Conservation (phyloP, 2,113 vertebrate genomes). For the Scomber colias region DNA sequence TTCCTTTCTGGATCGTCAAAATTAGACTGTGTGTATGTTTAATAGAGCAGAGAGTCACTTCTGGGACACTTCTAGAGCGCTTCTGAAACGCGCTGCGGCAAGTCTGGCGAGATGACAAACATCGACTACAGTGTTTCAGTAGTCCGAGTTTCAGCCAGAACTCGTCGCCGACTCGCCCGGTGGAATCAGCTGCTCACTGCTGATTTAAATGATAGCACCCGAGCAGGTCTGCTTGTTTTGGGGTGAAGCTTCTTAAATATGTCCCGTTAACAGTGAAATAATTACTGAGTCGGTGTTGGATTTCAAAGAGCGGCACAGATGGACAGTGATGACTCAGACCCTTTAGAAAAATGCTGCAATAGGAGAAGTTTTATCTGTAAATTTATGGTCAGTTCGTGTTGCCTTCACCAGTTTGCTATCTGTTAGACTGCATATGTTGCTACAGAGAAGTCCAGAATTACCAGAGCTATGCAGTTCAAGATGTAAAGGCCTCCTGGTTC, state of each 20-base stretch:
- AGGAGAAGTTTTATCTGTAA: neutral
- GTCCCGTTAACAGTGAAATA: conserved; percentile 34
- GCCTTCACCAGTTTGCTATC: neutral
- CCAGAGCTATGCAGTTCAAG: neutral
- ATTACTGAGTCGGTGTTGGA: conserved; percentile 27
- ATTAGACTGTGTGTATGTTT: too few relatives aligned
- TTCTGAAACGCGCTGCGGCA: too few relatives aligned
- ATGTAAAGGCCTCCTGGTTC: neutral
- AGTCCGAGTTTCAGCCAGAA: too few relatives aligned
- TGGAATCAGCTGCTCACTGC: conserved; percentile 8
- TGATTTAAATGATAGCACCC: conserved; percentile 22
- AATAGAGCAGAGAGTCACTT: too few relatives aligned
- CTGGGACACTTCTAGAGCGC: too few relatives aligned
- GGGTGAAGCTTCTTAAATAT: conserved; percentile 40
- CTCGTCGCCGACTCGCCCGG: too few relatives aligned
- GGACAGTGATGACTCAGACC: conserved; percentile 27
- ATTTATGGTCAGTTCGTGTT: conserved; percentile 6
- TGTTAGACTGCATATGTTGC: conserved; percentile 31
- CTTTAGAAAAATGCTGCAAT: conserved; percentile 23
- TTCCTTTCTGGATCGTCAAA: too few relatives aligned
- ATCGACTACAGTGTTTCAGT: too few relatives aligned
- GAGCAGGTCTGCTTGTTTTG: conserved; percentile 30
- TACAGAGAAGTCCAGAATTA: neutral
- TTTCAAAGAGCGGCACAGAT: conserved; percentile 42
- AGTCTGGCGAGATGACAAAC: too few relatives aligned